These are phyloP conservation scores for Procapra przewalskii DNA, from an alignment of 2,113 vertebrate genomes.

Conservation along the genomic window DNA sequence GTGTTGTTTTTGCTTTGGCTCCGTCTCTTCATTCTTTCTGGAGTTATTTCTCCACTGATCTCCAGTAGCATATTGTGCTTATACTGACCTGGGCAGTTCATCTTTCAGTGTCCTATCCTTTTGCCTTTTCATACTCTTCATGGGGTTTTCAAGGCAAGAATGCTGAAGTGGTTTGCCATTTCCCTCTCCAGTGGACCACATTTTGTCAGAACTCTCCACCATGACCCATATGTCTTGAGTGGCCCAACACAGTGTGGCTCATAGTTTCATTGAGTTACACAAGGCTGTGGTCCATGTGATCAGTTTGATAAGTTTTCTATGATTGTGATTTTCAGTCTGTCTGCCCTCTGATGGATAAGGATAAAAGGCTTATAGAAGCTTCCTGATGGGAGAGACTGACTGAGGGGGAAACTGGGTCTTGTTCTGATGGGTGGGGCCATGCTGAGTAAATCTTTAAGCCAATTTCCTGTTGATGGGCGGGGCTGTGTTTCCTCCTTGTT, in stretches of 20 bases:
- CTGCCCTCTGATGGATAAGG: neutral
- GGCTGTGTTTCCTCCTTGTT: neutral
- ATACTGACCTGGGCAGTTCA: neutral
- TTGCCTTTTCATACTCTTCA: neutral
- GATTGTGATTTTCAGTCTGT: neutral
- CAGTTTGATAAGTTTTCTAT: neutral
- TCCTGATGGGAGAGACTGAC: neutral
- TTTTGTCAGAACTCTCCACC: neutral
- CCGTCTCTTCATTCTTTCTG: neutral
- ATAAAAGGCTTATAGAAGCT: neutral
- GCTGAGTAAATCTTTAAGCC: neutral
- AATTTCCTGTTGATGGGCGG: neutral
- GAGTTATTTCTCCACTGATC: neutral
- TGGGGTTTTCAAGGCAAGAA: neutral
- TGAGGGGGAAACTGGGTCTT: neutral
- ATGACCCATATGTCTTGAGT: neutral
- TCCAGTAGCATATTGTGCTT: neutral
- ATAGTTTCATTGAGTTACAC: neutral
- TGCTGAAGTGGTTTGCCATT: neutral
- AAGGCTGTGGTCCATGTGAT: neutral
- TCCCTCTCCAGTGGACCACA: neutral
- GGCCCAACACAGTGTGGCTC: fast-evolving
- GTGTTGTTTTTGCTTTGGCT: neutral
- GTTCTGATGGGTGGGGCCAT: neutral
- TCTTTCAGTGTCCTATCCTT: neutral